Evolutionary conservation across 2,888 invertebrate genomes (phyloP).

Genomic region (Eledona agricola): DNA sequence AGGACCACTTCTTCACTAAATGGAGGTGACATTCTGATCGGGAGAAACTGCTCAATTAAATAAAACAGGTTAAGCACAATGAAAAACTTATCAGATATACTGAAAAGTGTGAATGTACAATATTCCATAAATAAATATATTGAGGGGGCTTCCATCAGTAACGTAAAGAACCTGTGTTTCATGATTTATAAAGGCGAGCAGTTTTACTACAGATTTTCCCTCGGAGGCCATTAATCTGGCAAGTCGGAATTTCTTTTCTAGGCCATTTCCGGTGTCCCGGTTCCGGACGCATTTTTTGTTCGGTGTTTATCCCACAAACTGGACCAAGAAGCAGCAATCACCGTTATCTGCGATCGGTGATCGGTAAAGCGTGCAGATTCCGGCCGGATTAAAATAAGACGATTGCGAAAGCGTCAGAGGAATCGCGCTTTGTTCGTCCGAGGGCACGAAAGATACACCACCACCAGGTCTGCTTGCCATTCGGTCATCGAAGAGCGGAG

Average conservation of each 20-base stretch:
- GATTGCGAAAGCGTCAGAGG: conserved; percentile 8
- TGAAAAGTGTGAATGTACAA: too few species aligned
- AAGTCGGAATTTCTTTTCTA: conserved; percentile 11
- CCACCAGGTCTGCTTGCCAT: conserved; percentile 15
- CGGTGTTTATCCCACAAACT: conserved; percentile 9
- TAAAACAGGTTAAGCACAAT: too few species aligned
- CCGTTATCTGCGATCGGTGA: conserved; percentile 19
- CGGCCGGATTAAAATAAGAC: conserved; percentile 17
- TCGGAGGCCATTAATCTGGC: too few species aligned
- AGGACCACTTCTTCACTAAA: conserved; percentile 1
- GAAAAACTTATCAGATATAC: too few species aligned
- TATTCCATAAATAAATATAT: too few species aligned
- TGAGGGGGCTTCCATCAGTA: too few species aligned
- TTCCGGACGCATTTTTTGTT: conserved; percentile 3
- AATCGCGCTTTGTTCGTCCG: conserved; percentile 22
- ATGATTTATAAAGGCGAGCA: too few species aligned
- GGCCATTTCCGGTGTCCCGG: conserved; percentile 13
- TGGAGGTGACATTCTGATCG: conserved; percentile 1
- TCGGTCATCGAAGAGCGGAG: conserved; percentile 16
- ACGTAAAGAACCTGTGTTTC: too few species aligned
- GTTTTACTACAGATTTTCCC: too few species aligned
- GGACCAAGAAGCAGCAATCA: conserved; percentile 3
- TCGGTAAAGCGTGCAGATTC: conserved; percentile 22
- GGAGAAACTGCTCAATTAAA: too few species aligned
- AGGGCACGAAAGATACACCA: conserved; percentile 8